Evolutionary conservation across 2,797 vertebrate species (phyloP), one percentile per base, ranked within the genome.

Genomic region (Sebastolobus altivelis): DNA sequence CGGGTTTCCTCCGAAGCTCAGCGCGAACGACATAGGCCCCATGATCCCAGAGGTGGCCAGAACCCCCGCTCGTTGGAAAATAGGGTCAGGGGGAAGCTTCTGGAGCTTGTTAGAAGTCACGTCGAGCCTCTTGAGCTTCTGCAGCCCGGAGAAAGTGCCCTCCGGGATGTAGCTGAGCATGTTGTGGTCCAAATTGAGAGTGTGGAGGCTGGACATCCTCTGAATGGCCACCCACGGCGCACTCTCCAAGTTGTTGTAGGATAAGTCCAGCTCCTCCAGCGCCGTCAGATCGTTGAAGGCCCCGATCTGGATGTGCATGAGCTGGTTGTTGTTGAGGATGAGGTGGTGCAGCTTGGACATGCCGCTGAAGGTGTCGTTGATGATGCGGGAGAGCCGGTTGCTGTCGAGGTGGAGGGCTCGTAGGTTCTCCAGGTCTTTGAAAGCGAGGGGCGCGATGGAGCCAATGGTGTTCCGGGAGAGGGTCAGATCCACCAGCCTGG

Each of bases 301-400:
- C 72, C 97, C 98, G 8, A 95, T 96, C 85, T 97, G 97, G 96
- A 99, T 98, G 88, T 97, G 90, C 54, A 95, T 98, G 85, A 99
- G 97, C 94, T 99, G 99, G 94, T 99, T 99, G 94, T 99, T 99
- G 95, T 99, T 99, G 83, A 99, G 91, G 93, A 98, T 99, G 93
- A 99, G 96, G 93, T 99, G 99, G 91, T 99, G 98, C 72, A 99
- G 97, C 81, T 99, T 99, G 87, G 97, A 99, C 95, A 99, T 98
- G 66, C 99, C 98, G 12, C 98, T 99, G 93, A 99, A 98, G 83
- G 98, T 99, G 86, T 99, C 99, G 1, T 99, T 99, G 59, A 97
- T 97, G 87, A 99, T 98, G 88, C 96, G 97, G 81, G 96, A 97
- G 83, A 99, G 94, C 63, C 99, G 95, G 95, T 99, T 99, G 96